Percentiles rank a stretch among this genome's conserved stretches.
phyloP scores from a whole-genome alignment of 1,140 invertebrate species.

The Aphidius gifuensis region DNA sequence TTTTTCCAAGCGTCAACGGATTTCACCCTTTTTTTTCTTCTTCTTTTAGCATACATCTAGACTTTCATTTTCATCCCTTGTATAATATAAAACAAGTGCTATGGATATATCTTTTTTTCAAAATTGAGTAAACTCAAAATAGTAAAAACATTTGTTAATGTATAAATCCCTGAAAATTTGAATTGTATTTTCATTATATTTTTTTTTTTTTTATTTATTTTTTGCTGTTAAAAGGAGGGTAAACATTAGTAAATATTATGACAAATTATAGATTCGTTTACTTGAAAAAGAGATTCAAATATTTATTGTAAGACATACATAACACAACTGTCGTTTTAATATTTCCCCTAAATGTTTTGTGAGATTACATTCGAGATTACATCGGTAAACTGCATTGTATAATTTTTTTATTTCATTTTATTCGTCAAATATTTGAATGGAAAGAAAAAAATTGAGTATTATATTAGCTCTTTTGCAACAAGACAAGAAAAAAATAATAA shows the following conservation, averaged over 20 bases:
- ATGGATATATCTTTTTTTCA: too few species aligned
- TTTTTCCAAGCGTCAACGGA: constrained; percentile 16
- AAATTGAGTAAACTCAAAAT: too few species aligned
- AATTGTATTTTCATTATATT: too few species aligned
- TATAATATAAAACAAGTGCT: not conserved
- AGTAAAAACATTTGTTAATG: not conserved
- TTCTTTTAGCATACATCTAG: not conserved
- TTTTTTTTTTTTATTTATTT: too few species aligned
- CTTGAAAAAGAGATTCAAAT: constrained; percentile 16
- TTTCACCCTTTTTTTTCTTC: constrained; percentile 17
- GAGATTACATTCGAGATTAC: constrained; percentile 56
- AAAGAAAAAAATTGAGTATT: not conserved
- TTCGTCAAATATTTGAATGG: not conserved
- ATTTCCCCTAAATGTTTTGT: constrained; percentile 52
- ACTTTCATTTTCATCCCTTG: not conserved
- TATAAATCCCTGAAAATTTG: too few species aligned
- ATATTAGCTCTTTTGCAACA: not conserved
- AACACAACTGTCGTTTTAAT: constrained; percentile 53
- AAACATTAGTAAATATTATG: constrained; percentile 46
- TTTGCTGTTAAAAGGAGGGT: constrained; percentile 13
- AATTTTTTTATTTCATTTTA: constrained; percentile 22
- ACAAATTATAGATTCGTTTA: constrained; percentile 34
- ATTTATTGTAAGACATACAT: not conserved
- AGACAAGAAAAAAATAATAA: not conserved
- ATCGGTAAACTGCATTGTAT: constrained; percentile 45